These are phyloP conservation scores for Naja naja DNA, from an alignment of 2,113 vertebrate species.

Conservation along the genomic window DNA sequence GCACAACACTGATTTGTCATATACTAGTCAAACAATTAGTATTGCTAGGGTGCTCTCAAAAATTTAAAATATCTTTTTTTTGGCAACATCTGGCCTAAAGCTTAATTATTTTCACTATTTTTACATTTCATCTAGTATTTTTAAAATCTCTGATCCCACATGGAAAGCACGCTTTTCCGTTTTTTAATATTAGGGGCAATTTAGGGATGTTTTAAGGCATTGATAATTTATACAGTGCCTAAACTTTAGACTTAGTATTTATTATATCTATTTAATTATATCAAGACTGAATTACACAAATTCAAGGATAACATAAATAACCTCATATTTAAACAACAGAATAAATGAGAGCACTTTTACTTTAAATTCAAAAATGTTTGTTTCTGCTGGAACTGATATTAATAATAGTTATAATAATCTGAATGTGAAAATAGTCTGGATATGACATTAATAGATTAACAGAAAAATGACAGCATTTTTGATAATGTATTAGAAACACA, in stretches of 20 bases:
- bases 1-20: neutral
- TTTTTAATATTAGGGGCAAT: neutral
- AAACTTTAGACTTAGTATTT: neutral
- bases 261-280: neutral
- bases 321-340: fast-evolving
- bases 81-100: neutral
- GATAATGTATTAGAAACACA: neutral
- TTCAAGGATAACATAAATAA: neutral
- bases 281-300: neutral
- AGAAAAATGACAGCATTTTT: neutral
- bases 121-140: conserved; percentile 21
- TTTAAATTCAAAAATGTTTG: neutral
- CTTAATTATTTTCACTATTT: conserved; percentile 9
- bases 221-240: neutral
- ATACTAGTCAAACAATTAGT: neutral
- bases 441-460: neutral
- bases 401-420: neutral
- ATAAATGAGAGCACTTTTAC: neutral
- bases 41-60: neutral
- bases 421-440: neutral
- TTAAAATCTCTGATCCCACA: neutral
- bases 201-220: neutral
- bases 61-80: neutral
- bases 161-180: neutral
- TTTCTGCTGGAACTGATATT: neutral